Percentiles rank a stretch among this genome's conserved stretches.
These are phyloP conservation scores for Octodon degus DNA, from an alignment of 2,113 vertebrate species.

Conservation along the genomic window DNA sequence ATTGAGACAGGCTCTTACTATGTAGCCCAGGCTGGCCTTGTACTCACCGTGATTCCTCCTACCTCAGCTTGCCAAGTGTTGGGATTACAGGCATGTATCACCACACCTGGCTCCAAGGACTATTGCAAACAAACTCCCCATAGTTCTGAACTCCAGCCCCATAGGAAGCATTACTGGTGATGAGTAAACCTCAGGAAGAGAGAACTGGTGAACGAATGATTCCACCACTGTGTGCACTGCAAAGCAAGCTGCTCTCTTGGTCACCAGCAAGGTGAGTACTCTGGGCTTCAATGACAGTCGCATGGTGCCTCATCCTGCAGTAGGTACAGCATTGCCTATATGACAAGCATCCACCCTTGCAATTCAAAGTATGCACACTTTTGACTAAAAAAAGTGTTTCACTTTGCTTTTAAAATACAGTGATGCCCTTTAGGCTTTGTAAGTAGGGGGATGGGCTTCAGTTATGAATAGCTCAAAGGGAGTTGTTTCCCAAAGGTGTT, in stretches of 20 bases:
- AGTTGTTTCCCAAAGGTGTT: background rate
- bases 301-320: background rate
- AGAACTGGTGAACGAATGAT: background rate
- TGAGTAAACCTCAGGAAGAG: background rate
- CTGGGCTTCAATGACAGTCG: background rate
- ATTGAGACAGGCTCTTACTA: background rate
- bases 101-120: background rate
- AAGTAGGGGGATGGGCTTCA: background rate
- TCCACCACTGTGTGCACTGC: background rate
- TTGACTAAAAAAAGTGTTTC: background rate
- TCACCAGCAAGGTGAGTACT: background rate
- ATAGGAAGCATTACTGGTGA: background rate
- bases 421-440: background rate
- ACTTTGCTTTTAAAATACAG: conserved; percentile 18
- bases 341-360: background rate
- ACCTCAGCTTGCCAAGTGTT: background rate
- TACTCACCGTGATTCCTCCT: background rate
- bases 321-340: background rate
- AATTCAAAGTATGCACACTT: background rate
- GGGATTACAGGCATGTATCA: background rate
- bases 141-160: background rate
- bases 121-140: background rate
- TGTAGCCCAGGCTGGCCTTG: background rate
- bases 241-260: background rate
- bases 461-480: background rate